Evolutionary conservation across 1,140 invertebrate species (phyloP), one percentile per base, ranked within the genome.

Genomic region (Philopotamus ludificatus): DNA sequence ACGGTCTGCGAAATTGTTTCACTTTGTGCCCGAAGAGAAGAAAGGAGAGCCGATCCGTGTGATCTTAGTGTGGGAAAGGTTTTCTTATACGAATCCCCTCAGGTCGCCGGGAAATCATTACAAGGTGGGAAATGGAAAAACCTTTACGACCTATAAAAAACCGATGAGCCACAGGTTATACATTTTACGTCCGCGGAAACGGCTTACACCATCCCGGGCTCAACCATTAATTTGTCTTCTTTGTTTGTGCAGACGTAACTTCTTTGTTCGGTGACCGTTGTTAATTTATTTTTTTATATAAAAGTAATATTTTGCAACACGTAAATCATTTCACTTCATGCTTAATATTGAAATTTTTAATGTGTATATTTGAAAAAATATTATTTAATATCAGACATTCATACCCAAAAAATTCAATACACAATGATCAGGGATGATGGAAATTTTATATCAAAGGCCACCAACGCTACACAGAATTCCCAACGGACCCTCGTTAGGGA

Each of bases 101-200:
- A n/a, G 41, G 34, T 58, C 20, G 53, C 15, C n/a, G 12, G 55
- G 39, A 61, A 61, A 61, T 61, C 58, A 58, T 65, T 65, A 47
- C 63, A 49, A 47, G 54, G 53, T 58, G 54, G 63, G 42, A 58
- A 65, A 65, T 65, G 54, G 63, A 65, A 65, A 65, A 65, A 57
- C 54, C 53, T 58, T 65, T 65, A 65, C 42, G 54, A 47, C 53
- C 54, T 44, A 65, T 65, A 65, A 65, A 64, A 65, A 57, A 58
- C 12, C 41, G 63, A 65, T 65, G 63, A 45, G 53, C 41, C 44
- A 65, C 63, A 57, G 51, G 63, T 58, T 65, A 53, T 63, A 51
- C 61, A 54, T 55, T 63, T 63, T 57, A 57, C 54, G 53, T 64
- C 47, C 34, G 26, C 25, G 18, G 39, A 44, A 64, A 57, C 9